Percentiles rank a stretch among this genome's conserved stretches.
Conservation (phyloP, 2,113 vertebrate species). For the Picathartes gymnocephalus region DNA sequence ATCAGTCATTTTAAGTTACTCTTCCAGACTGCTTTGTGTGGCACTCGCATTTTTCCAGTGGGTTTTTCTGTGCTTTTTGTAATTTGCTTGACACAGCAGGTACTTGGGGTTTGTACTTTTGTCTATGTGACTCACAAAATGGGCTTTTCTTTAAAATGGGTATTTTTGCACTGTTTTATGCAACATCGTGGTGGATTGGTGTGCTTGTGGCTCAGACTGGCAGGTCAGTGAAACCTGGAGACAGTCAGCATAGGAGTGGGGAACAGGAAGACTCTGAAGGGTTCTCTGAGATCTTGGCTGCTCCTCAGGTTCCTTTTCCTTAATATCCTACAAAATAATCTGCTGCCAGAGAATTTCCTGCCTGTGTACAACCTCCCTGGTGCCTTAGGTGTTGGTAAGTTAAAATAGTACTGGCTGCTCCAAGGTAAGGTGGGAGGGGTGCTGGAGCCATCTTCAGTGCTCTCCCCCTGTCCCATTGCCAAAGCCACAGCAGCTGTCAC, state of each 20-base stretch:
- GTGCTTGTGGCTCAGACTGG: neutral
- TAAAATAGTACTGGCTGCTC: neutral
- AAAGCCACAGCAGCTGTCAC: neutral
- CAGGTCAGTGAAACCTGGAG: neutral
- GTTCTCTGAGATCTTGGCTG: neutral
- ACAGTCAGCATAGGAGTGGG: neutral
- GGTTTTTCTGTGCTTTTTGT: conserved; percentile 11
- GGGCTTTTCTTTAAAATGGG: conserved; percentile 18
- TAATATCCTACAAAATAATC: neutral
- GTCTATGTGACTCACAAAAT: neutral
- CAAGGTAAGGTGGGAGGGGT: neutral
- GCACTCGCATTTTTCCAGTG: neutral
- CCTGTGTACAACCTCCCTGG: neutral
- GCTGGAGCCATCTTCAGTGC: neutral
- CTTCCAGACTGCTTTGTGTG: neutral
- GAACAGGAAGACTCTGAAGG: neutral
- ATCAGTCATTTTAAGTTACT: conserved; percentile 23
- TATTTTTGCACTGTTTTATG: neutral
- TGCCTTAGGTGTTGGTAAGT: neutral
- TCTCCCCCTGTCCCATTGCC: neutral
- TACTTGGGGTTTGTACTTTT: neutral
- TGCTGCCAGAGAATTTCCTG: neutral
- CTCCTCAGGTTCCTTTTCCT: neutral
- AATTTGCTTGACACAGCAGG: neutral
- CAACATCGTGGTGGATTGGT: neutral